A percentile compares a stretch with the other conserved stretches of the same genome.
Evolutionary conservation across 2,113 vertebrate species (phyloP).

Genomic region (Solea senegalensis): DNA sequence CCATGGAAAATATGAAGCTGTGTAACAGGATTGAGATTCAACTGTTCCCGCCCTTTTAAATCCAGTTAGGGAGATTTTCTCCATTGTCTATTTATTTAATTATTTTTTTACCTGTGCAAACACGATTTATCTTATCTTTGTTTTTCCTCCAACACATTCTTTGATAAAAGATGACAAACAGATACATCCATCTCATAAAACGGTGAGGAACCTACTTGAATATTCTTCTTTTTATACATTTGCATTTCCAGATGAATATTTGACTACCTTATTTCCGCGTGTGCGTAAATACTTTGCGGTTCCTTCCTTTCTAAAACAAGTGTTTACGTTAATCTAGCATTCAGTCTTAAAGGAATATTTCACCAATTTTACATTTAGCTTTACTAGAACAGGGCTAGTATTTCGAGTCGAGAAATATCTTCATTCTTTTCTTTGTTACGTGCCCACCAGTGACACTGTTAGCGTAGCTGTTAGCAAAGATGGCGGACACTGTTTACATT

Average conservation of each 20-base stretch:
- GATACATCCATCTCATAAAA: constrained; percentile 1
- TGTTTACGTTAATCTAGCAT: too few species aligned
- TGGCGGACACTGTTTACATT: too few species aligned
- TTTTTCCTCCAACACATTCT: constrained; percentile 9
- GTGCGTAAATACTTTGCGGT: too few species aligned
- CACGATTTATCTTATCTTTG: background rate
- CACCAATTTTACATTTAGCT: too few species aligned
- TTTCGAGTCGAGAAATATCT: too few species aligned
- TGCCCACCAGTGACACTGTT: too few species aligned
- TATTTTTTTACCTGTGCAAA: background rate
- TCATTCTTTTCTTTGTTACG: too few species aligned
- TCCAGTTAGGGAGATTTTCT: background rate
- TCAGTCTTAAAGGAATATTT: too few species aligned
- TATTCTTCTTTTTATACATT: background rate
- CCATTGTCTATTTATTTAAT: background rate
- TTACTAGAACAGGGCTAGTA: too few species aligned
- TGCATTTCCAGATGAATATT: background rate
- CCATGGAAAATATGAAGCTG: constrained; percentile 16
- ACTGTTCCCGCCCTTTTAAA: background rate
- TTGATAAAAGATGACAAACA: background rate
- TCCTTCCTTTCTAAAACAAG: too few species aligned
- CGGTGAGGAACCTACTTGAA: background rate
- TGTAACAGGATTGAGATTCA: background rate
- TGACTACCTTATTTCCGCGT: too few species aligned
- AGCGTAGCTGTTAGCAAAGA: too few species aligned